Base-by-base conservation (phyloP, 2,797 vertebrate genomes). In the Macropodus opercularis region DNA sequence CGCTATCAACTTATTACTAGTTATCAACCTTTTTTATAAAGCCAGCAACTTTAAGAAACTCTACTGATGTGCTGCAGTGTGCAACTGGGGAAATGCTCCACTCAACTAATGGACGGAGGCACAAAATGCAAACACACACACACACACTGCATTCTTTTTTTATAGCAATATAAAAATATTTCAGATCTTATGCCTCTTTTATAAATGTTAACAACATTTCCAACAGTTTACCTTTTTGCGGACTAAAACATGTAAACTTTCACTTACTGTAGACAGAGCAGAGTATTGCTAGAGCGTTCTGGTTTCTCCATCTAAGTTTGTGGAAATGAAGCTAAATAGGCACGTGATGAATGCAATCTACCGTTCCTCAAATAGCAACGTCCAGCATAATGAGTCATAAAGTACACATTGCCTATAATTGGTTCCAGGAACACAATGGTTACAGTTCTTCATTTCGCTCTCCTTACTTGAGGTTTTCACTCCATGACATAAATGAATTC, bases 311-410 rank as follows among this genome's bases (percentile, higher is more conserved):
- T 11, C 5, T 21, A 63, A 32, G 27, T 43, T 22, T 26, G 47
- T 54, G 44, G 19, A 41, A 64, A 60, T 68, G 11, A 41, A 55
- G 17, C 14, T 24, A 42, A 69, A 44, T 49, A 36, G 41, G 46
- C 8, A 18, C 19, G 38, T 13, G 0, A 1, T 14, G 36, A 23
- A 24, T 26, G 10, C 6, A 41, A 12, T 8, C 17, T 56, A 21
- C n/a, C 13, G 6, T 31, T 70, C 15, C 42, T 52, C 13, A 63
- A 26, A 41, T 21, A 12, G 26, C 60, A 52, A 3, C 44, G 41
- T 63, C 47, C 63, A 50, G 42, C 9, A 74, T 60, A 58, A 41
- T 34, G 19, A 41, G 22, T 63, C 36, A 44, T 48, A 21, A 34
- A 50, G 41, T n/a, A 14, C 42, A 46, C 2, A 22, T 34, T n/a